A percentile compares a stretch with the other conserved stretches of the same genome.
phyloP scores from a whole-genome alignment of 2,113 vertebrate species.

The Eulemur rufifrons region DNA sequence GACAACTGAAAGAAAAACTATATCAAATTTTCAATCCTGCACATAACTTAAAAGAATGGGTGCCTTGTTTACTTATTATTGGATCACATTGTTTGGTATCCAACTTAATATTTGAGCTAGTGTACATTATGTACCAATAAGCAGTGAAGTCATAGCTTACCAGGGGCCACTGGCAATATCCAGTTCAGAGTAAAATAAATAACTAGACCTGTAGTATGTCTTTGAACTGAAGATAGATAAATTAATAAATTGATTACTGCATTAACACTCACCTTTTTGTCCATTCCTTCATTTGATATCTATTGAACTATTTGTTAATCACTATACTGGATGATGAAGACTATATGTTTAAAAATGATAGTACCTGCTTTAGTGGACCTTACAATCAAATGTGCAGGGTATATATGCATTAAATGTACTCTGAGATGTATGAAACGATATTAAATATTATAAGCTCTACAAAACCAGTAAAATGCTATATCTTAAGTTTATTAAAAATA shows the following conservation, averaged over 20 bases:
- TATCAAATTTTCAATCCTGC: background rate
- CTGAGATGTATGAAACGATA: too few species aligned
- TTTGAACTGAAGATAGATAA: background rate
- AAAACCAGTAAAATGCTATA: background rate
- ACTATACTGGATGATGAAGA: background rate
- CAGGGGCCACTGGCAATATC: background rate
- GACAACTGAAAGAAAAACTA: background rate
- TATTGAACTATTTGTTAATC: background rate
- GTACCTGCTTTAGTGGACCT: background rate
- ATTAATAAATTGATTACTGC: background rate
- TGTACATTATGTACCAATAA: background rate
- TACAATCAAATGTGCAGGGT: background rate
- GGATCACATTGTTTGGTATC: background rate
- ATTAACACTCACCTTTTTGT: background rate
- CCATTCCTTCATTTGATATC: background rate
- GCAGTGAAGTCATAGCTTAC: background rate
- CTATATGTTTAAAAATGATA: background rate
- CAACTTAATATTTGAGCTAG: background rate
- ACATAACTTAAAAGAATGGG: too few species aligned
- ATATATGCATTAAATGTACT: background rate
- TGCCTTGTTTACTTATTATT: background rate
- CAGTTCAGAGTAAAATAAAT: background rate
- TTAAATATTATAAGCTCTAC: background rate
- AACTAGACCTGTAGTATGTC: background rate
- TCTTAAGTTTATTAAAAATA: background rate